These are phyloP conservation scores for Machaerirhynchus nigripectus DNA, from an alignment of 2,113 vertebrate species.

Conservation along the genomic window DNA sequence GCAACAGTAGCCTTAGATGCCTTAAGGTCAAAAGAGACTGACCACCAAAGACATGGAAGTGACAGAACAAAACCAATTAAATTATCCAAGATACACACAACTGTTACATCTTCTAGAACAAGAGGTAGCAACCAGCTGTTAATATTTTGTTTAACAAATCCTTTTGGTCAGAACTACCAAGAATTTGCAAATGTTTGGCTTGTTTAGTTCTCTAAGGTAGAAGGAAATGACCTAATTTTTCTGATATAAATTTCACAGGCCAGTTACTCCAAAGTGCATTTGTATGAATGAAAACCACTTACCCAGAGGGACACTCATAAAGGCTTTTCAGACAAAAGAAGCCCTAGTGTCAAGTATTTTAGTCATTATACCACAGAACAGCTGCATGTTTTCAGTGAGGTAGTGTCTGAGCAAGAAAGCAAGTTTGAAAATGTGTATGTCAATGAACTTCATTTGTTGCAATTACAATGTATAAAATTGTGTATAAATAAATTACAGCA, in stretches of 20 bases:
- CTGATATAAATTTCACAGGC: constrained; percentile 47
- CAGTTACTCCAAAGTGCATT: constrained; percentile 47
- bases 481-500: not conserved
- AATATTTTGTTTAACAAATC: not conserved
- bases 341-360: constrained; percentile 67
- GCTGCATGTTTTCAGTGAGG: constrained; percentile 55
- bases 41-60: not conserved
- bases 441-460: not conserved
- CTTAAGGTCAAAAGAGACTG: not conserved
- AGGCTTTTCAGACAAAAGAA: constrained; percentile 61
- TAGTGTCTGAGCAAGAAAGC: constrained; percentile 57
- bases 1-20: not conserved
- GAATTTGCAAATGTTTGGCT: not conserved
- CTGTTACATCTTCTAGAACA: not conserved
- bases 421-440: not conserved
- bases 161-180: not conserved
- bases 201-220: not conserved
- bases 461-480: not conserved
- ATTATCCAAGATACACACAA: not conserved
- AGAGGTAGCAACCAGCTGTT: not conserved
- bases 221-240: constrained; percentile 61
- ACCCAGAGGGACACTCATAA: constrained; percentile 49
- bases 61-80: not conserved
- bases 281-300: constrained; percentile 63
- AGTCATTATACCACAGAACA: constrained; percentile 65